Percentiles rank a stretch among this genome's conserved stretches.
These are phyloP conservation scores for Ellobius talpinus DNA, from an alignment of 2,113 vertebrate species.

Conservation along the genomic window DNA sequence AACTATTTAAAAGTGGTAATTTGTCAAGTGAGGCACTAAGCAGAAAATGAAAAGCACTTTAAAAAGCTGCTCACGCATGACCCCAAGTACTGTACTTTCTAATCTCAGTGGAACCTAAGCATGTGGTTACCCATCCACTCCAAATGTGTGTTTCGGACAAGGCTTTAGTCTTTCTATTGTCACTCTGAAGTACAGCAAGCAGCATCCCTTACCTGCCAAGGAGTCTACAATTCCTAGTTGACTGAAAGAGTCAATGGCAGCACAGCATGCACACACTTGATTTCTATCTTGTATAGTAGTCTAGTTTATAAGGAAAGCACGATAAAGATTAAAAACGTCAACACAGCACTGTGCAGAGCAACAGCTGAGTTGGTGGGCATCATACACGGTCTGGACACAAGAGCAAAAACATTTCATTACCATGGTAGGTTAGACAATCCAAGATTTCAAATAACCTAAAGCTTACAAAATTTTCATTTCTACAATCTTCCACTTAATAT, in stretches of 20 bases:
- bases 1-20: slow-evolving; percentile 35
- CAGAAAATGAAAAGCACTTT: slow-evolving; percentile 48
- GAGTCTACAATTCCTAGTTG: neutral
- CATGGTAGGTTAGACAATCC: neutral
- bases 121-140: neutral
- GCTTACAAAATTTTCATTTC: neutral
- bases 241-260: neutral
- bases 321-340: neutral
- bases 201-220: neutral
- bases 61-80: slow-evolving; percentile 27
- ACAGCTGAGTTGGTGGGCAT: too few relatives aligned
- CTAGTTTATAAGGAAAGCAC: neutral
- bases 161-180: neutral
- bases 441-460: neutral
- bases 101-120: neutral
- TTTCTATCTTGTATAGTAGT: neutral
- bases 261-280: neutral
- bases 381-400: neutral
- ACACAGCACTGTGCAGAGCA: neutral
- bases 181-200: neutral
- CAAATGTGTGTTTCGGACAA: slow-evolving; percentile 5
- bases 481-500: neutral
- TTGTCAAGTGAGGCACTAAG: neutral
- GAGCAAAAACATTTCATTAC: too few relatives aligned
- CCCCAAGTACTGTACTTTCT: neutral